phyloP scores from a whole-genome alignment of 1,140 invertebrate genomes.

The Samia ricini region DNA sequence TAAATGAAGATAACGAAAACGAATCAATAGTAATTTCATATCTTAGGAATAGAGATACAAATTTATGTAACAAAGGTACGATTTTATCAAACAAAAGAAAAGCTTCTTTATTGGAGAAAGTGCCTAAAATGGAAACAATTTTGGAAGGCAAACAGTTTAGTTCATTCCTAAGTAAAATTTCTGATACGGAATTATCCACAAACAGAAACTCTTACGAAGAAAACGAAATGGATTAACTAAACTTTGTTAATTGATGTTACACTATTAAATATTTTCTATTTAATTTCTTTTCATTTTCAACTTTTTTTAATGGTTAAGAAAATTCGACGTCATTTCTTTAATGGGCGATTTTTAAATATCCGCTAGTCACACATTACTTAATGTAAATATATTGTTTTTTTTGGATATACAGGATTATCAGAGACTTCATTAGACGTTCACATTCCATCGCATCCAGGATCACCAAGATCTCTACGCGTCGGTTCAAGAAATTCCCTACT shows the following conservation, averaged over 20 bases:
- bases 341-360: no score
- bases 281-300: no score
- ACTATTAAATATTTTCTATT: no score
- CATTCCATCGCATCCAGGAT: slow-evolving; percentile 47
- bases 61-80: slow-evolving; percentile 28
- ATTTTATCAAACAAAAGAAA: slow-evolving; percentile 36
- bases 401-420: slow-evolving; percentile 32
- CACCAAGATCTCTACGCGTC: slow-evolving; percentile 30
- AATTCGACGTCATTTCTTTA: no score
- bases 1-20: slow-evolving; percentile 20
- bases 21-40: slow-evolving; percentile 50
- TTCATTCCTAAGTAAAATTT: slow-evolving; percentile 14
- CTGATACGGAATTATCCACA: slow-evolving; percentile 5
- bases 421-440: slow-evolving; percentile 38
- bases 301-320: no score
- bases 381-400: background rate
- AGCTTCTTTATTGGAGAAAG: slow-evolving; percentile 40
- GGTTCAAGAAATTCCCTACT: slow-evolving; percentile 19
- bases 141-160: slow-evolving; percentile 41
- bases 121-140: slow-evolving; percentile 57
- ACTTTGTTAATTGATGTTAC: background rate
- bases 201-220: background rate
- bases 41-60: slow-evolving; percentile 36
- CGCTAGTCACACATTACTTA: background rate
- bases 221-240: background rate